Conservation (phyloP, 1,140 invertebrate genomes). For the Drosophila murphyi region DNA sequence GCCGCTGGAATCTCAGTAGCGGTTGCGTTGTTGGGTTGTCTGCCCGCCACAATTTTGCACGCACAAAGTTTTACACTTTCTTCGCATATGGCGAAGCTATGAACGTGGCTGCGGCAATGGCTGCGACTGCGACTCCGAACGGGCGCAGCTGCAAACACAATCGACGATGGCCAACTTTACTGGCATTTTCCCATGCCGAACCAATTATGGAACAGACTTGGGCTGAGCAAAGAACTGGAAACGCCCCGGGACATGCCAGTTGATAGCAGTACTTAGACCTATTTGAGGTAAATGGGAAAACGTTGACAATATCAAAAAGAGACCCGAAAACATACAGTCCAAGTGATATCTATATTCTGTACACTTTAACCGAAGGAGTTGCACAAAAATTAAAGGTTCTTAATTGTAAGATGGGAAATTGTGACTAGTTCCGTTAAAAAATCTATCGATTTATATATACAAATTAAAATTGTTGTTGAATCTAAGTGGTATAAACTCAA, state of each 20-base stretch:
- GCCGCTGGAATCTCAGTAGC: constrained; percentile 53
- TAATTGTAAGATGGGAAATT: constrained; percentile 8
- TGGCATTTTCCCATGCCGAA: constrained; percentile 78
- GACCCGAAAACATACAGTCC: constrained; percentile 13
- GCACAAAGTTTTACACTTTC: constrained; percentile 73
- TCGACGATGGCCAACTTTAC: constrained; percentile 65
- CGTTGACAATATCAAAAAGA: constrained; percentile 48
- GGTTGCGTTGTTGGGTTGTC: constrained; percentile 58
- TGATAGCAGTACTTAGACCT: constrained; percentile 73
- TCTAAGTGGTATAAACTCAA: too few relatives aligned
- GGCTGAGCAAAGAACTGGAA: constrained; percentile 25
- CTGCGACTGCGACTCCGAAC: not conserved
- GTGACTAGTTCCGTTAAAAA: too few relatives aligned
- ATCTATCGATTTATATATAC: too few relatives aligned
- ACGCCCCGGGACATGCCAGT: constrained; percentile 59
- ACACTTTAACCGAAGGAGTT: constrained; percentile 38
- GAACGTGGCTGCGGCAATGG: constrained; percentile 25
- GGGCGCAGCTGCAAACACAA: constrained; percentile 62
- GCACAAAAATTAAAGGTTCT: constrained; percentile 24
- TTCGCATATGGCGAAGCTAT: constrained; percentile 42
- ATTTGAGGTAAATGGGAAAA: constrained; percentile 32
- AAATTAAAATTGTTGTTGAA: too few relatives aligned
- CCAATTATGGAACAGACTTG: constrained; percentile 59
- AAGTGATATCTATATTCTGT: constrained; percentile 53
- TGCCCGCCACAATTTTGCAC: constrained; percentile 75